Evolutionary conservation across 30 jellyfish, hydroid and myxozoan species (phyloP), one percentile per base, ranked within the genome.

Genomic region (Hydra vulgaris): DNA sequence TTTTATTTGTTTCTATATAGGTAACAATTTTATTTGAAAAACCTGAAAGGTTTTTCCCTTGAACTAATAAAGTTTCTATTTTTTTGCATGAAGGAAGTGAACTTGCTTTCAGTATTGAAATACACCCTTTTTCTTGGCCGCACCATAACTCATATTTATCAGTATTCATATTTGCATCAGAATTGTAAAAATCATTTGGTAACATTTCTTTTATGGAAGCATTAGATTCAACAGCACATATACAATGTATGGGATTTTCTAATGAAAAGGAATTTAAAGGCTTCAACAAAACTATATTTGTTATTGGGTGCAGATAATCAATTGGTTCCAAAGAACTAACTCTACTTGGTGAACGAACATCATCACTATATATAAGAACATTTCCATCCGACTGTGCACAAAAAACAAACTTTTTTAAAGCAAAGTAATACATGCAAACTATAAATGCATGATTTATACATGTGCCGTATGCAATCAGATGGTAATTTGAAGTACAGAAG

Each of bases 381-480:
- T 40, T 12, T 3, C 61, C 61, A 12, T 40, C 61, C 5, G 61
- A 40, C 8, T 3, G 61, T 40, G 61, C 12, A 40, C 5, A 40
- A 40, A 40, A 40, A 40, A 40, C 61, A 40, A 5, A 12, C 12
- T 40, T 40, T 40, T 3, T 40, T 40, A 40, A 40, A 40, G 61
- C 8, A 40, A 5, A 40, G 12, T 40, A 12, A 3, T 3, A 40
- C 5, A 40, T 40, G 61, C 61, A 3, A 40, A 40, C 8, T 40
- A 91, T 80, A 54, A 83, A 70, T 68, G 96, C 88, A 20, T 82
- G 87, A 23, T 87, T 83, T 17, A 79, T 21, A 3, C 86, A 68
- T 1, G 83, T 81, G 56, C 95, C 98, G 23, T 85, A 67, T 0
- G 96, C 98, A 18, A 91, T 66, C 18, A 96, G 91, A 74, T 86